These are phyloP conservation scores for Eonycteris spelaea DNA, from an alignment of 2,113 vertebrate species.

Conservation along the genomic window DNA sequence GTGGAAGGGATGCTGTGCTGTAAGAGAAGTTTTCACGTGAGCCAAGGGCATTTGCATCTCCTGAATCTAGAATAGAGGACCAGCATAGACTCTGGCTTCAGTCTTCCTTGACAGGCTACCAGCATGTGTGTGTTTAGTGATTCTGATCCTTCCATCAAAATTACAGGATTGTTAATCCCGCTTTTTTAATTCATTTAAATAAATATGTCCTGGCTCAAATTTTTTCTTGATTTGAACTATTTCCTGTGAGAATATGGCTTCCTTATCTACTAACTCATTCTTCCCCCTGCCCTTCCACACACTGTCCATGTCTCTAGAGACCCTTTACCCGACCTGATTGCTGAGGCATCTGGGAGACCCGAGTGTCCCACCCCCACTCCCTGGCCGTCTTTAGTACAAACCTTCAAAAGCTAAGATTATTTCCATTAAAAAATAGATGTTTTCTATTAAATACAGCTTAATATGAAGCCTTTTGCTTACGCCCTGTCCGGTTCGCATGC, in stretches of 20 bases:
- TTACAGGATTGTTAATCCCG: not conserved
- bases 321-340: not conserved
- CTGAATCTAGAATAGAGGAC: not conserved
- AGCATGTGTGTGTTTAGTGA: too few relatives aligned
- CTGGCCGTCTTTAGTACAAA: not conserved
- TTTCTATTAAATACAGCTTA: not conserved
- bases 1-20: fast-evolving
- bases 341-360: not conserved
- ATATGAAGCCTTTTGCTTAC: not conserved
- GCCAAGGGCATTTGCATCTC: not conserved
- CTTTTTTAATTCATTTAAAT: not conserved
- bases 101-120: not conserved
- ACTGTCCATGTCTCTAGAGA: fast-evolving
- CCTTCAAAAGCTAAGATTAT: not conserved
- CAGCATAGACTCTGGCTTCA: not conserved
- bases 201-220: not conserved
- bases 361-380: too few relatives aligned
- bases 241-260: not conserved
- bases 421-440: not conserved
- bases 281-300: not conserved
- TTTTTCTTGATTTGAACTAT: not conserved
- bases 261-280: not conserved
- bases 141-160: not conserved
- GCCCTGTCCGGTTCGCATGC: not conserved
- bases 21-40: not conserved